Base-by-base conservation (phyloP, 2,113 vertebrate genomes). In the Podilymbus podiceps region DNA sequence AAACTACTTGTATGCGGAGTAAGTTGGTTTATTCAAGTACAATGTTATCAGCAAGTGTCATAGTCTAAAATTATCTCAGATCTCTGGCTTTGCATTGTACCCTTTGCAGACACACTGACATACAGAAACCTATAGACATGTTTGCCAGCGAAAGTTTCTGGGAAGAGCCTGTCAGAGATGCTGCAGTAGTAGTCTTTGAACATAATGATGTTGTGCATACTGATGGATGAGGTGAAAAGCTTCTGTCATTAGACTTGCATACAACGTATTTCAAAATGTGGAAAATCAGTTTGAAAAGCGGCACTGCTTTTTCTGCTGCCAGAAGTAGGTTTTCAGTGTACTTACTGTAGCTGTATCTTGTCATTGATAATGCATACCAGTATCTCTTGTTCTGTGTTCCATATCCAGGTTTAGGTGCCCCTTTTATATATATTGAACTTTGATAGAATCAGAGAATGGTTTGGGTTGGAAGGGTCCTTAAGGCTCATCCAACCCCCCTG, bases 301-400 rank as follows among this genome's bases (percentile, higher is more conserved):
- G 56, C 62, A 56, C 49, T 71, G 75, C 55, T 90, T 85, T 85
- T 88, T 22, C 74, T 85, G 31, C 81, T 96, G 88, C 74, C 71
- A 44, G 60, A 69, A 87, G 63, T 14, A 38, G 78, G 16, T 28
- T 79, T 85, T 68, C 62, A 59, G 50, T 49, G 40, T 62, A 8
- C 64, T 49, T 77, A 40, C 44, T 89, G 62, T 49, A 79, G 52
- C 79, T 40, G 6, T 63, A 11, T 72, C 63, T 86, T 77, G 42
- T 52, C 33, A 20, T 38, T 89, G 69, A 25, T 81, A 91, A 7
- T 33, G 81, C 35, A 2, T 44, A 68, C 60, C 44, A 46, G 23
- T 46, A 42, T 49, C 53, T 58, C 47, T 60, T 88, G 74, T 22
- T 46, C 38, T 50, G 28, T 66, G 30, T 49, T 85, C 33, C 46